Percentiles rank a stretch among this genome's conserved stretches.
phyloP scores from a whole-genome alignment of 1,140 invertebrate species.

The Hycleus cichorii region DNA sequence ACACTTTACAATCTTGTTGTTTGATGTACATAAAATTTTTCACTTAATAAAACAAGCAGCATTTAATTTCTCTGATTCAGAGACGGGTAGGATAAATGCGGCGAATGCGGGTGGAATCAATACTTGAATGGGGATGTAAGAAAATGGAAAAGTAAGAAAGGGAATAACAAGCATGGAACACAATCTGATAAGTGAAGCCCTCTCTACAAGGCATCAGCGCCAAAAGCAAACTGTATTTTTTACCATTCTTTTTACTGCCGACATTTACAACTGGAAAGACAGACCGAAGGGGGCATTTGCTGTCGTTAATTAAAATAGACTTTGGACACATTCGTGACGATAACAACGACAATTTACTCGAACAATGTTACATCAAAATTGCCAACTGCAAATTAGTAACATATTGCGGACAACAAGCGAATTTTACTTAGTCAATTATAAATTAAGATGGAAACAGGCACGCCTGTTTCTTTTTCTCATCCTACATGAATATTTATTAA shows the following conservation, averaged over 20 bases:
- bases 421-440: too few species aligned
- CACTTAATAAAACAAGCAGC: conserved; percentile 9
- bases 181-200: conserved; percentile 16
- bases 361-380: too few species aligned
- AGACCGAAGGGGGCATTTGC: too few species aligned
- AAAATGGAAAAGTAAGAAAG: conserved; percentile 8
- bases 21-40: not conserved
- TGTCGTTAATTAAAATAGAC: too few species aligned
- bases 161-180: conserved; percentile 20
- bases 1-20: too few species aligned
- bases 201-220: conserved; percentile 16
- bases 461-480: too few species aligned
- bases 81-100: not conserved
- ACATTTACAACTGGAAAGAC: too few species aligned
- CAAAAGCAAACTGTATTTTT: not conserved
- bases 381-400: too few species aligned
- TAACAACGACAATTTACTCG: not conserved
- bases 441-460: too few species aligned
- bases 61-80: not conserved
- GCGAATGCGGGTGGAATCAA: conserved; percentile 15
- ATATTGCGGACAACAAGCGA: too few species aligned
- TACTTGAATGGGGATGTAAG: conserved; percentile 16
- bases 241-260: too few species aligned
- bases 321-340: not conserved
- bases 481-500: not conserved